These are phyloP conservation scores for Oligia fasciuncula DNA, from an alignment of 2,888 invertebrate genomes.

Conservation along the genomic window DNA sequence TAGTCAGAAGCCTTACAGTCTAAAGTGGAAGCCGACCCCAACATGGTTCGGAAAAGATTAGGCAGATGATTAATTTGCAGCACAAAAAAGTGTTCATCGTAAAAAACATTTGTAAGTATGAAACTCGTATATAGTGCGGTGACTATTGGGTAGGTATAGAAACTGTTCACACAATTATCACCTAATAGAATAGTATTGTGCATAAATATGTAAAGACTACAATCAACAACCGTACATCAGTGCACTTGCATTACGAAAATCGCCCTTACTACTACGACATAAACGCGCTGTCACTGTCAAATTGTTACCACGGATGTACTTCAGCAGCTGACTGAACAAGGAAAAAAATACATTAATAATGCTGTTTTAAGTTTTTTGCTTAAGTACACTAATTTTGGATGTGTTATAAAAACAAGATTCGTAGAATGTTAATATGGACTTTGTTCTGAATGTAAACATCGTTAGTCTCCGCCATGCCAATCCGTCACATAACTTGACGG, in stretches of 20 bases:
- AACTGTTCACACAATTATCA: constrained; percentile 12
- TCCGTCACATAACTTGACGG: neutral
- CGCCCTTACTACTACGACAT: neutral
- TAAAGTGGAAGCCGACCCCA: too few species aligned
- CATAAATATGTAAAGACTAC: neutral
- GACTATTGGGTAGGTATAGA: neutral
- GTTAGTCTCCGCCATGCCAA: neutral
- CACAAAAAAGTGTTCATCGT: neutral
- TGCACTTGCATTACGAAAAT: neutral
- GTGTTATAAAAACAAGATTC: constrained; percentile 9
- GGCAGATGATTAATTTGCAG: neutral
- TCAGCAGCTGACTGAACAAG: too few species aligned
- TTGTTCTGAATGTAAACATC: neutral
- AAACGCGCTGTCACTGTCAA: neutral
- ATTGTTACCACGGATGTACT: neutral
- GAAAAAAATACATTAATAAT: constrained; percentile 14
- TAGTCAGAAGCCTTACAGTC: neutral
- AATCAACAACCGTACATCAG: neutral
- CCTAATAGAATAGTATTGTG: neutral
- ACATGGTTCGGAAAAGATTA: neutral
- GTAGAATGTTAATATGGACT: constrained; percentile 19
- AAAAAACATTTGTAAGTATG: neutral
- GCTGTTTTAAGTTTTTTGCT: constrained; percentile 7
- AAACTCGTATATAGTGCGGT: neutral
- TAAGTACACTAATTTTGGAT: neutral